phyloP scores from a whole-genome alignment of 2,888 invertebrate species.

The Scrobipalpa atriplicella region DNA sequence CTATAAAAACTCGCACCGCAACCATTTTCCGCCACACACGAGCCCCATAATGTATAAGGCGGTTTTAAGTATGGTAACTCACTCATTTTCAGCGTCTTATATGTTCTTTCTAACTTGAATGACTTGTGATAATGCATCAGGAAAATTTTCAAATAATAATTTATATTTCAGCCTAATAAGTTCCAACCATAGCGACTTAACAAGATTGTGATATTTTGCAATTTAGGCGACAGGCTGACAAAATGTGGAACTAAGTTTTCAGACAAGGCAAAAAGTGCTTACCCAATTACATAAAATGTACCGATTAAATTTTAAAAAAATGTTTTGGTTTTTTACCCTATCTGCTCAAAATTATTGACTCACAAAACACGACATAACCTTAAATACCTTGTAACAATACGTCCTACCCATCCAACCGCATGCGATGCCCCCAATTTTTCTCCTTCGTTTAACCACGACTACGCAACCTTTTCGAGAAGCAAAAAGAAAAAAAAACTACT shows the following conservation, averaged over 20 bases:
- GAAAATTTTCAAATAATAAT: not conserved
- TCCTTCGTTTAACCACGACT: slow-evolving; percentile 38
- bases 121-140: not conserved
- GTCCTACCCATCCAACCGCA: slow-evolving; percentile 15
- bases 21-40: slow-evolving; percentile 65
- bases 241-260: no score
- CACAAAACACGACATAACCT: not conserved
- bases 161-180: no score
- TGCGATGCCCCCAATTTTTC: slow-evolving; percentile 30
- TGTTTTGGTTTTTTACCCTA: no score
- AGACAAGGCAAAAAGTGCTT: no score
- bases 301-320: no score
- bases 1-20: slow-evolving; percentile 70
- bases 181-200: no score
- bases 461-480: slow-evolving; percentile 33
- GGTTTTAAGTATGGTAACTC: slow-evolving; percentile 24
- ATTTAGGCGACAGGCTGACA: no score
- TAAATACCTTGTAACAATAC: slow-evolving; percentile 9
- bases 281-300: no score
- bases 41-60: slow-evolving; percentile 59
- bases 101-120: slow-evolving; percentile 2
- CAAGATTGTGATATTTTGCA: no score
- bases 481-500: slow-evolving; percentile 44
- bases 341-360: no score
- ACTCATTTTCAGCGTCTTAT: not conserved